Conservation (phyloP, 2,888 invertebrate species). For the Rhamphomyia laevipes region DNA sequence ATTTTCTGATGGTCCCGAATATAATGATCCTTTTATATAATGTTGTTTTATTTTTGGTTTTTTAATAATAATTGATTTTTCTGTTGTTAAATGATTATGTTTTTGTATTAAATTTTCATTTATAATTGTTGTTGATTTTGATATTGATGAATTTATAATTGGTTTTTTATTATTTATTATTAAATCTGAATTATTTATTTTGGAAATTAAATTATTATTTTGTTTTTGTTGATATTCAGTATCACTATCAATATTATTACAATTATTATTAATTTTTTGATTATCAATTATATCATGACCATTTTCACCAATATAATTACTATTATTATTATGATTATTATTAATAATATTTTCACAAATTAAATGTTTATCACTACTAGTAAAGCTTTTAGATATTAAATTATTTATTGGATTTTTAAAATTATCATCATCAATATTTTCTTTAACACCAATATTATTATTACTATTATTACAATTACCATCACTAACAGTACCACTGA, state of each 20-base stretch:
- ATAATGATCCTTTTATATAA: slow-evolving; percentile 23
- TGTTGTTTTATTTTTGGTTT: slow-evolving; percentile 15
- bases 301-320: neutral
- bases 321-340: slow-evolving; percentile 1
- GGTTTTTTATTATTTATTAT: neutral
- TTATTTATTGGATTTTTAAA: too few relatives aligned
- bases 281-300: neutral
- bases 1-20: neutral
- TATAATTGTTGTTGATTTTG: neutral
- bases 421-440: neutral
- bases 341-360: neutral
- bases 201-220: neutral
- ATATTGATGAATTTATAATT: neutral
- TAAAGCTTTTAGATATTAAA: neutral
- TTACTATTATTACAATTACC: neutral
- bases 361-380: slow-evolving; percentile 4
- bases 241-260: neutral
- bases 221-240: neutral
- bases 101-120: slow-evolving; percentile 3
- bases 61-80: neutral
- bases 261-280: neutral
- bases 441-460: neutral
- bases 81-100: slow-evolving; percentile 9
- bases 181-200: neutral
- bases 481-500: neutral